Conservation (phyloP, 2,797 vertebrate species). For the Podarcis lilfordi region DNA sequence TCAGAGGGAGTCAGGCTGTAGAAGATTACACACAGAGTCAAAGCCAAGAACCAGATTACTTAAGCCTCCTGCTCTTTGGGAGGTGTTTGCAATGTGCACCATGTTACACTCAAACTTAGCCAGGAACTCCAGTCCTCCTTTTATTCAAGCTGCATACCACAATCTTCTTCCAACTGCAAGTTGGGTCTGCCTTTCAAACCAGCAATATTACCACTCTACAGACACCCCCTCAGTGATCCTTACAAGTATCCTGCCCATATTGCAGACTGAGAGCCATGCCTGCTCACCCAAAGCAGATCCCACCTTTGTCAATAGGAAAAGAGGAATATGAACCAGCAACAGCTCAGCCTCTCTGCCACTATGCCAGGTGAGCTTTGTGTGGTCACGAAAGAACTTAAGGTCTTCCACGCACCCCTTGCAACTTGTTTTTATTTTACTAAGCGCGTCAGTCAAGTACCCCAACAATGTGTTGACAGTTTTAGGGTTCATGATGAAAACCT, state of each 20-base stretch:
- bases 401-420: neutral
- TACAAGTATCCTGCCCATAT: neutral
- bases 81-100: neutral
- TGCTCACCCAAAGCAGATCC: neutral
- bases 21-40: neutral
- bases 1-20: neutral
- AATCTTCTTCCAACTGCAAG: neutral
- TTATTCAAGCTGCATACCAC: neutral
- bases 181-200: neutral
- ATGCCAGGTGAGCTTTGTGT: neutral
- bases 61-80: neutral
- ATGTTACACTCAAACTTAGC: neutral
- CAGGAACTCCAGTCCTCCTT: neutral
- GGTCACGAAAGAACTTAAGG: neutral
- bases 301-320: neutral
- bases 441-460: neutral
- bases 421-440: neutral
- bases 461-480: neutral
- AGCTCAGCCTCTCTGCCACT: neutral
- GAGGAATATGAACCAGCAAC: neutral
- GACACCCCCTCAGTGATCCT: neutral
- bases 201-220: neutral
- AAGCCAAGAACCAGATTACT: neutral
- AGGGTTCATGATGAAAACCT: neutral
- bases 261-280: neutral